Percentiles rank a stretch among this genome's conserved stretches.
Evolutionary conservation across 2,113 vertebrate genomes (phyloP).

Genomic region (Gymnogyps californianus): DNA sequence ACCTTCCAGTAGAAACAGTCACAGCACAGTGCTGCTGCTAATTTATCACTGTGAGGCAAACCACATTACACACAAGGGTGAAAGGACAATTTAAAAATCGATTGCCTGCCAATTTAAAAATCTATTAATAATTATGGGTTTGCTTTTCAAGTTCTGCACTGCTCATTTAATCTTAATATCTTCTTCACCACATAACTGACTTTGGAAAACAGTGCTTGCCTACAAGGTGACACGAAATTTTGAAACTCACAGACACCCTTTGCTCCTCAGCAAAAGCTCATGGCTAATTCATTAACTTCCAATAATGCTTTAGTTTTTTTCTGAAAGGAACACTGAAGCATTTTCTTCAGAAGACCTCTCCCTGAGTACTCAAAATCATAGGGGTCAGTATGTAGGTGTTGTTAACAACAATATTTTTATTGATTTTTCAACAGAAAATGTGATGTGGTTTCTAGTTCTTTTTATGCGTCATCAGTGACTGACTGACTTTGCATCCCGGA

Average conservation of each 20-base stretch:
- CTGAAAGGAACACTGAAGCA: background rate
- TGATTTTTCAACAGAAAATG: background rate
- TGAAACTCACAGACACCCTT: background rate
- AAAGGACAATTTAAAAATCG: constrained; percentile 50
- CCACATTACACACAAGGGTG: background rate
- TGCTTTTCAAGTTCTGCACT: constrained; percentile 11
- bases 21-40: background rate
- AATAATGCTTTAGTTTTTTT: background rate
- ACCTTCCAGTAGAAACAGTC: constrained; percentile 19
- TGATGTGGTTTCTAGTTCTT: background rate
- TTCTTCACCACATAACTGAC: background rate
- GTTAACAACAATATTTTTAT: background rate
- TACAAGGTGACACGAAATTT: background rate
- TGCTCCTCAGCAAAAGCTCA: background rate
- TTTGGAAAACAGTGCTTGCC: background rate
- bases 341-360: background rate
- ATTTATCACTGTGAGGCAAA: constrained; percentile 31
- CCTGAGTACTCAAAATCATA: background rate
- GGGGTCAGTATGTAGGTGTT: background rate
- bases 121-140: constrained; percentile 30
- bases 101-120: constrained; percentile 42
- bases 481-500: background rate
- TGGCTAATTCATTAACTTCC: background rate
- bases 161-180: constrained; percentile 28
- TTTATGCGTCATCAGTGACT: background rate